Base-by-base conservation (phyloP, 1,140 invertebrate genomes). In the Ostrea edulis region DNA sequence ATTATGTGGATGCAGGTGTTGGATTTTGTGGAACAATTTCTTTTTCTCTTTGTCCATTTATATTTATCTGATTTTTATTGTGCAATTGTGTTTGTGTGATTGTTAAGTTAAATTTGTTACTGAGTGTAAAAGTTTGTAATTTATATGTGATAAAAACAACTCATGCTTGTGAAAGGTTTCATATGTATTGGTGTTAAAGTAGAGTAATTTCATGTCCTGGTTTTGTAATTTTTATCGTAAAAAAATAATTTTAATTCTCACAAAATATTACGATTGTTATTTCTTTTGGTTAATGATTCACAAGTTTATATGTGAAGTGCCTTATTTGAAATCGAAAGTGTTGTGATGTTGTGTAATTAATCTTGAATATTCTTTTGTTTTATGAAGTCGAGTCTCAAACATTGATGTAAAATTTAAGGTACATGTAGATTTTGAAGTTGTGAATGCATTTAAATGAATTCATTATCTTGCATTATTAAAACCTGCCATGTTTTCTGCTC, bases 391-490 rank as follows among this genome's bases (percentile, higher is more conserved):
- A 62, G 55, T 62, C 55, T 62, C 55, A 62, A 17, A 20, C n/a
- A n/a, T 62, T 62, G 17, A 20, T 62, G 55, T 62, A n/a, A 62
- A n/a, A 20, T n/a, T n/a, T 62, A n/a, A 62, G 55, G 35, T 44
- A 44, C 35, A 12, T 55, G 55, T 62, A 62, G 17, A 62, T 62
- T 62, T 17, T 62, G 17, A 62, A 62, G 55, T 62, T 62, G 55
- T 62, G 17, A 62, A 14, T 62, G 55, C 55, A 62, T 62, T 62
- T 62, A 62, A 7, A 62, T 62, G 17, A 55, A 12, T 55, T 55
- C 17, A 62, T 62, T 62, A 62, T 62, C 55, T 20, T 62, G 55
- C 55, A 62, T 62, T 62, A 62, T n/a, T 62, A 62, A 62, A 62
- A 62, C 55, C 55, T 62, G 55, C 55, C 55, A 20, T 44, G 35